A percentile compares a stretch with the other conserved stretches of the same genome.
Evolutionary conservation across 2,113 vertebrate species (phyloP).

Genomic region (Pluvialis apricaria): DNA sequence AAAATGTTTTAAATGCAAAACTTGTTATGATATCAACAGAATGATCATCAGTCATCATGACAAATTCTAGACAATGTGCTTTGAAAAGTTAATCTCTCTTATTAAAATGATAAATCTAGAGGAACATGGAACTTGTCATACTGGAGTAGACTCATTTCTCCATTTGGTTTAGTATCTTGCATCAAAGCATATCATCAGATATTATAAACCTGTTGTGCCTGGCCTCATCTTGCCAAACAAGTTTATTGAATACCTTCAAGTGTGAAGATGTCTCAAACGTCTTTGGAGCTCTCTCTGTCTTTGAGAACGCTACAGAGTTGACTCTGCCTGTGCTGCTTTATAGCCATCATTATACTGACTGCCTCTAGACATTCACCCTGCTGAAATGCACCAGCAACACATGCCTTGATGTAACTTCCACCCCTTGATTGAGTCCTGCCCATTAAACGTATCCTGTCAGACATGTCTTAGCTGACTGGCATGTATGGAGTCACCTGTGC

Average conservation of each 20-base stretch:
- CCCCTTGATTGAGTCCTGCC: background rate
- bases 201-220: background rate
- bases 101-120: slow-evolving; percentile 7
- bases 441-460: background rate
- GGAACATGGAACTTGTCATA: background rate
- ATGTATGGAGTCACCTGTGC: background rate
- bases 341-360: background rate
- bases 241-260: background rate
- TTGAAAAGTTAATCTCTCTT: slow-evolving; percentile 18
- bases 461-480: background rate
- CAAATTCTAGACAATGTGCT: background rate
- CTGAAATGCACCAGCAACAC: background rate
- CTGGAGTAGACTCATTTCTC: background rate
- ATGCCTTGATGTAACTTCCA: background rate
- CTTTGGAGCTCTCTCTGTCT: background rate
- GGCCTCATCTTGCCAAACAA: background rate
- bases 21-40: background rate
- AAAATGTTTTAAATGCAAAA: background rate
- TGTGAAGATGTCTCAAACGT: background rate
- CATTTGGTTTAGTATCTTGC: background rate
- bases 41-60: background rate
- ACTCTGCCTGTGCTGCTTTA: background rate
- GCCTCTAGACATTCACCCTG: background rate
- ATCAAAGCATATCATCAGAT: background rate
- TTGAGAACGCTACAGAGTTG: background rate